Conservation (phyloP, 2,888 invertebrate genomes). For the Galerucella nymphaeae region DNA sequence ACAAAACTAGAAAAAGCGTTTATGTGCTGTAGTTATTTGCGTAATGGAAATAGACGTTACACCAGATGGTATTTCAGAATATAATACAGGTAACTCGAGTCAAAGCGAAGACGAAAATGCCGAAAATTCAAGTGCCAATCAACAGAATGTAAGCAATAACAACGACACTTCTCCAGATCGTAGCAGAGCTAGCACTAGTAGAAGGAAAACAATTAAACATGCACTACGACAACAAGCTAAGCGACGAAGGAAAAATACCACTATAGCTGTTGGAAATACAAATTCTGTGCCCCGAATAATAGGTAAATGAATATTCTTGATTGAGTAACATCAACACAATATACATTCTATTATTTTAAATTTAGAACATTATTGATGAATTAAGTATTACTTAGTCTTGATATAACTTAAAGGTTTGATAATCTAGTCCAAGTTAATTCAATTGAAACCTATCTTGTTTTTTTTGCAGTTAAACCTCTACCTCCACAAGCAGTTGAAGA, state of each 20-base stretch:
- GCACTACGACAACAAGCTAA: conserved; percentile 82
- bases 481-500: conserved; percentile 71
- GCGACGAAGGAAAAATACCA: conserved; percentile 82
- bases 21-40: conserved; percentile 51
- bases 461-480: conserved; percentile 74
- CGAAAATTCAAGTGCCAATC: conserved; percentile 46
- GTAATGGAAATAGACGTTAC: conserved; percentile 66
- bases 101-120: conserved; percentile 53
- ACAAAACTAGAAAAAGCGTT: conserved; percentile 46
- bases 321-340: background rate
- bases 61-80: conserved; percentile 58
- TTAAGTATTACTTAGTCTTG: too few relatives aligned
- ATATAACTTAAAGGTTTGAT: too few relatives aligned
- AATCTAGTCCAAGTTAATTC: too few relatives aligned
- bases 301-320: conserved; percentile 31
- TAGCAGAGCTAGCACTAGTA: conserved; percentile 60
- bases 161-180: conserved; percentile 50
- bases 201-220: conserved; percentile 79
- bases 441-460: background rate
- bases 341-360: background rate
- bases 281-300: conserved; percentile 82
- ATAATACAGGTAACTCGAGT: conserved; percentile 55
- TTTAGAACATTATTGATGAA: background rate
- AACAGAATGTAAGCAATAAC: conserved; percentile 42
- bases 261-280: conserved; percentile 72